Conservation (phyloP, 2,797 vertebrate species). For the Adrianichthys oophorus region DNA sequence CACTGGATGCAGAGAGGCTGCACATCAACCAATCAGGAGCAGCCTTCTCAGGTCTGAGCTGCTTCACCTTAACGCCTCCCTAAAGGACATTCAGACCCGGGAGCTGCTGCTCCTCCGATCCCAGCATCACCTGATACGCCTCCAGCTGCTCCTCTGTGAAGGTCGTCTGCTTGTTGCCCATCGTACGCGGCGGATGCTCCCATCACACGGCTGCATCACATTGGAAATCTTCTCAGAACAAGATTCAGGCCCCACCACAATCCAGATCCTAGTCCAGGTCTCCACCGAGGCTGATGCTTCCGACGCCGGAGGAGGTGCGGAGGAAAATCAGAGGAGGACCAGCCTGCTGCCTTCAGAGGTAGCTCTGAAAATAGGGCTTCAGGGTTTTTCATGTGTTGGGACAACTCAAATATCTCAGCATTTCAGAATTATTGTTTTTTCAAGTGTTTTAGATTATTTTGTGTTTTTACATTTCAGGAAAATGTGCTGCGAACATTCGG, state of each 20-base stretch:
- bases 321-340: conserved; percentile 2
- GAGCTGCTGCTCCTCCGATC: too few relatives aligned
- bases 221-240: conserved; percentile 39
- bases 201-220: conserved; percentile 77
- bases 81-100: not conserved
- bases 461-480: too few relatives aligned
- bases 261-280: not conserved
- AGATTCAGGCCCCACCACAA: not conserved
- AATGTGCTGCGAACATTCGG: too few relatives aligned
- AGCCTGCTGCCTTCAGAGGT: conserved; percentile 18
- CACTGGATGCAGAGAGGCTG: conserved; percentile 16
- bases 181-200: conserved; percentile 74
- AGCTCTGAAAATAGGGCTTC: not conserved
- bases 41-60: not conserved
- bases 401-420: too few relatives aligned
- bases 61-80: not conserved
- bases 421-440: too few relatives aligned
- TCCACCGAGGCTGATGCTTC: not conserved
- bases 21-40: conserved; percentile 33
- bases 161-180: conserved; percentile 95
- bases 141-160: conserved; percentile 95
- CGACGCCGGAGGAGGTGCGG: conserved; percentile 6
- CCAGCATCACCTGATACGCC: conserved; percentile 84
- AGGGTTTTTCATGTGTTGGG: too few relatives aligned
- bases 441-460: too few relatives aligned